Percentiles rank a stretch among this genome's conserved stretches.
phyloP scores from a whole-genome alignment of 2,113 vertebrate genomes.

The Trogon surrucura region DNA sequence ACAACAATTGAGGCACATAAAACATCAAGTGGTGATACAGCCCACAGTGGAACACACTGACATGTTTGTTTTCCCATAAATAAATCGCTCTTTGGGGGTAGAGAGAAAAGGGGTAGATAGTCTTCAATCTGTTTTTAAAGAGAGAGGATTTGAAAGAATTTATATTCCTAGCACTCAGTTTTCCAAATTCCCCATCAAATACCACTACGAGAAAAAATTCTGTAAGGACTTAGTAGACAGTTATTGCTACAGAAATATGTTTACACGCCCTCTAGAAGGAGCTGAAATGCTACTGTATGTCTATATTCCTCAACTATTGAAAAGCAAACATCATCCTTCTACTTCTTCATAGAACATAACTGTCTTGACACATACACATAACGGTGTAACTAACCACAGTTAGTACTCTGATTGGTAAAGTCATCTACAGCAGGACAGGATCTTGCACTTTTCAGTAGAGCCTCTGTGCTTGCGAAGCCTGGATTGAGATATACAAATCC shows the following conservation, averaged over 20 bases:
- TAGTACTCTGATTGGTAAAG: not conserved
- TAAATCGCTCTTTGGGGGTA: not conserved
- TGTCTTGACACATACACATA: not conserved
- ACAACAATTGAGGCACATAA: constrained; percentile 62
- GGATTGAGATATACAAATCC: not conserved
- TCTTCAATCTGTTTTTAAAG: not conserved
- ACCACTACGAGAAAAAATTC: not conserved
- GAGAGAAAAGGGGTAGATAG: not conserved
- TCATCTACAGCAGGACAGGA: not conserved
- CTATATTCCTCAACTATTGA: not conserved
- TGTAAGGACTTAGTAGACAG: not conserved
- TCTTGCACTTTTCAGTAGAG: not conserved
- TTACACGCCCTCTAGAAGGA: not conserved
- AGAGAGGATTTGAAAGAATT: not conserved
- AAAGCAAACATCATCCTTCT: not conserved
- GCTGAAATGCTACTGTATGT: not conserved
- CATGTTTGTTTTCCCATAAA: constrained; percentile 51
- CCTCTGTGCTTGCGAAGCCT: not conserved
- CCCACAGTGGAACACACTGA: constrained; percentile 28
- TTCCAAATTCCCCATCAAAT: not conserved
- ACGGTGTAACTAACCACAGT: accelerated
- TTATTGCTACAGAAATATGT: not conserved
- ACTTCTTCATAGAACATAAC: not conserved
- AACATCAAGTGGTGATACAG: constrained; percentile 55
- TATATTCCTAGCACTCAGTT: not conserved